Evolutionary conservation across 2,113 vertebrate genomes (phyloP), one percentile per base, ranked within the genome.

Genomic region (Sinocyclocheilus grahami): DNA sequence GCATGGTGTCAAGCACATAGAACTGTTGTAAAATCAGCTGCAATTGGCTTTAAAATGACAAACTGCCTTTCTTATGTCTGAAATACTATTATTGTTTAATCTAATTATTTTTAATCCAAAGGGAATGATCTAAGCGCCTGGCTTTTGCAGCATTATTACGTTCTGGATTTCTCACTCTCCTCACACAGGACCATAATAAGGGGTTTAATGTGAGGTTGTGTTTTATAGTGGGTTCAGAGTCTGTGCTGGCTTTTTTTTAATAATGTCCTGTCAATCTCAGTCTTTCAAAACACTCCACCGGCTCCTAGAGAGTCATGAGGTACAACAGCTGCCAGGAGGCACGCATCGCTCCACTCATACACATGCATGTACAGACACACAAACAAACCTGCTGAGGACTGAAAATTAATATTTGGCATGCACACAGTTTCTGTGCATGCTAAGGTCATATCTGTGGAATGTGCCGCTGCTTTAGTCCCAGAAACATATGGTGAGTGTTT

Each of bases 261-360:
- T 94, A 94, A 93, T 89, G 91, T 88, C 89, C 92, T 94, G 94
- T 95, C 94, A 94, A 92, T 94, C 92, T 89, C 87, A 48, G 86
- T 89, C 86, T 78, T 87, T 84, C 85, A 87, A 86, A 91, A 91
- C 93, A 92, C 90, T 87, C 89, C 90, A 90, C 90, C 89, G 86
- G 90, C 91, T 89, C 84, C 88, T 86, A 86, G 86, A 91, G 88
- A 90, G 90, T 93, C 91, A 92, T 94, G 94, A 93, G 83, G 74
- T 74, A 5, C 86, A 86, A 90, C 92, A 91, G 87, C 87, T 48
- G 88, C 90, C 91, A 90, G 90, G 82, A 22, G 87, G 89, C 92
- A 92, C 85, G 8, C 13, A 11, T 83, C 27, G 12, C 67, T 83
- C 79, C 30, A 22, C 46, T 39, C 27, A 58, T 3, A 51, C 39